phyloP scores from a whole-genome alignment of 1,140 invertebrate genomes.

The Pteromalus puparum region DNA sequence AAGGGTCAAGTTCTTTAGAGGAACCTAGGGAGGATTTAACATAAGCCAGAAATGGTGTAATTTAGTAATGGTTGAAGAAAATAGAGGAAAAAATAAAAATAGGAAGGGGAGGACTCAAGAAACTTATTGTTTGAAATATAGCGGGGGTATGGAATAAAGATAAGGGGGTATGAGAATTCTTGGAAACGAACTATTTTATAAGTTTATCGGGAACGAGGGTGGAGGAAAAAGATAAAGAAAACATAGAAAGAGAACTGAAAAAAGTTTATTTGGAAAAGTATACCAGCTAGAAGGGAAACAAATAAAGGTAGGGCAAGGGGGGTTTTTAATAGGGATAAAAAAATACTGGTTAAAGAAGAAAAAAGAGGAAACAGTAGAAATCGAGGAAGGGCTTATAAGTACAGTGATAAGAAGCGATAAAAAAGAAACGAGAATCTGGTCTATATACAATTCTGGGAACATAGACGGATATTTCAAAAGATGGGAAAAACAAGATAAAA shows the following conservation, averaged over 20 bases:
- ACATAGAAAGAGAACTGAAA: constrained; percentile 33
- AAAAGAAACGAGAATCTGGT: not conserved
- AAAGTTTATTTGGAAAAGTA: constrained; percentile 38
- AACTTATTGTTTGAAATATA: not conserved
- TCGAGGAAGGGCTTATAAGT: constrained; percentile 3
- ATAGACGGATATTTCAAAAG: not conserved
- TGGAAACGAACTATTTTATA: not conserved
- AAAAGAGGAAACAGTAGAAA: not conserved
- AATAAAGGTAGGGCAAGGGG: constrained; percentile 47
- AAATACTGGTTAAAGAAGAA: not conserved
- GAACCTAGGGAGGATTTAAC: not conserved
- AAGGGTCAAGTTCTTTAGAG: no score
- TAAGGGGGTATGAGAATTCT: not conserved
- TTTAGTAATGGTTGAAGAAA: no score
- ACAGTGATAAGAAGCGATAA: not conserved
- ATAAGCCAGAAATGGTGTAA: not conserved
- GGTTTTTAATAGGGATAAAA: constrained; percentile 36
- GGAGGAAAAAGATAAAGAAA: constrained; percentile 34
- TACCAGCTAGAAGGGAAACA: constrained; percentile 30
- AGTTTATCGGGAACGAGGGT: constrained; percentile 12
- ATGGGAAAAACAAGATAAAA: not conserved
- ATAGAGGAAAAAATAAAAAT: not conserved
- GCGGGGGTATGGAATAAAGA: not conserved
- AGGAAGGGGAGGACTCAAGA: not conserved
- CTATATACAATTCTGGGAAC: constrained; percentile 1